Evolutionary conservation across 2,113 vertebrate species (phyloP).

Genomic region (Brachypteracias leptosomus): DNA sequence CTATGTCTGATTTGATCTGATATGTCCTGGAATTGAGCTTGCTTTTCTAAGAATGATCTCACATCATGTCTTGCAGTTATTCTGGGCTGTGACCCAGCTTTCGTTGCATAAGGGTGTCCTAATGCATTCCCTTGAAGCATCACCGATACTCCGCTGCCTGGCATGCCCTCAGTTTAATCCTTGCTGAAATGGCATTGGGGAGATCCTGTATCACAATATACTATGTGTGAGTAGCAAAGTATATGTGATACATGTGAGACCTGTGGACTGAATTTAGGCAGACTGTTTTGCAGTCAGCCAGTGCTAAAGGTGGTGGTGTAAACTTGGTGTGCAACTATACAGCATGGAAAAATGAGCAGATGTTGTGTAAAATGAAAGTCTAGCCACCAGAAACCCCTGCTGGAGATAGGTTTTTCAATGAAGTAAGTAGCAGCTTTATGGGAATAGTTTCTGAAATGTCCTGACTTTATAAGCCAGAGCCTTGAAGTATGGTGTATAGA

Average conservation of each 20-base stretch:
- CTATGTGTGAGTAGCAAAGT: background rate
- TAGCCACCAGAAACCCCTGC: background rate
- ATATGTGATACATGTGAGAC: background rate
- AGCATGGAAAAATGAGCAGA: background rate
- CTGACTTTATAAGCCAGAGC: background rate
- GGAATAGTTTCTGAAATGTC: background rate
- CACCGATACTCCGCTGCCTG: background rate
- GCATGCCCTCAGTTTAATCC: background rate
- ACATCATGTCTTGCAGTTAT: background rate
- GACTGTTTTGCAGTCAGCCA: background rate
- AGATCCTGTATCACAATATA: background rate
- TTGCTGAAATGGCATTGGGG: background rate
- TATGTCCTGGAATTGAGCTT: background rate
- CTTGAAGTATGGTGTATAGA: background rate
- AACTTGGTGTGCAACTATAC: background rate
- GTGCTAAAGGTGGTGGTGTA: background rate
- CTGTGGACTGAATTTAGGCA: background rate
- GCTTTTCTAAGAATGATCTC: background rate
- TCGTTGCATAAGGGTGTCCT: background rate
- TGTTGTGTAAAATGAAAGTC: background rate
- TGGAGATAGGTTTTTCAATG: background rate
- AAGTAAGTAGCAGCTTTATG: background rate
- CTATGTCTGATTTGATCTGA: background rate
- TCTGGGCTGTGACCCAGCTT: background rate
- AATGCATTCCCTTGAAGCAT: background rate